Percentiles rank a stretch among this genome's conserved stretches.
Conservation (phyloP, 2,797 vertebrate genomes). For the Sphenopsis melanotis region DNA sequence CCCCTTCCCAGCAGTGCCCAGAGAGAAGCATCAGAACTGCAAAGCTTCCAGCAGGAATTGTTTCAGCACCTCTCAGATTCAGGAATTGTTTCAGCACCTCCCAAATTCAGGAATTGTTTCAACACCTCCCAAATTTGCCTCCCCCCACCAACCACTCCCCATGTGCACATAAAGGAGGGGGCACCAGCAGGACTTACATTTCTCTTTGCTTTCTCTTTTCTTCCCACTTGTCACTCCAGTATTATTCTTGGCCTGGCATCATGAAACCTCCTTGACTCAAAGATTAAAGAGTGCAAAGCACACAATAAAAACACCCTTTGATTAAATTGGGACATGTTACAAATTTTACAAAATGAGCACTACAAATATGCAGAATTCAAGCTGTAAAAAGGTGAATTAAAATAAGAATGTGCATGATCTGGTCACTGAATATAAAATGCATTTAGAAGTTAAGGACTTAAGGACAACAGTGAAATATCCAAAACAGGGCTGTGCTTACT, state of each 20-base stretch:
- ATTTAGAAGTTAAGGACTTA: neutral
- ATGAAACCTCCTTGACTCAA: neutral
- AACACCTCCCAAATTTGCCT: neutral
- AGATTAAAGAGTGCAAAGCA: neutral
- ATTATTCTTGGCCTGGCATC: neutral
- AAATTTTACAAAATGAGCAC: neutral
- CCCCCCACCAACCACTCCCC: neutral
- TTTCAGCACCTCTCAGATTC: neutral
- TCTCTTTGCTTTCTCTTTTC: neutral
- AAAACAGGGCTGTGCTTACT: neutral
- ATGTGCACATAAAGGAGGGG: fast-evolving
- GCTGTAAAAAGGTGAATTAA: neutral
- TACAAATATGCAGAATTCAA: neutral
- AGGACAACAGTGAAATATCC: neutral
- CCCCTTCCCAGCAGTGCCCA: fast-evolving
- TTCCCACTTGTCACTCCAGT: neutral
- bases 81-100: neutral
- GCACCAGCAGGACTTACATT: neutral
- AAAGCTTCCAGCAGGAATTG: neutral
- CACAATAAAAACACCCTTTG: neutral
- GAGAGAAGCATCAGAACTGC: neutral
- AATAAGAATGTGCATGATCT: neutral
- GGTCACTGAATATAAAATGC: neutral
- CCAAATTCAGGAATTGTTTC: neutral
- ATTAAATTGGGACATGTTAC: neutral